Percentiles rank a stretch among this genome's conserved stretches.
phyloP scores from a whole-genome alignment of 2,113 vertebrate species.

The Athene noctua region DNA sequence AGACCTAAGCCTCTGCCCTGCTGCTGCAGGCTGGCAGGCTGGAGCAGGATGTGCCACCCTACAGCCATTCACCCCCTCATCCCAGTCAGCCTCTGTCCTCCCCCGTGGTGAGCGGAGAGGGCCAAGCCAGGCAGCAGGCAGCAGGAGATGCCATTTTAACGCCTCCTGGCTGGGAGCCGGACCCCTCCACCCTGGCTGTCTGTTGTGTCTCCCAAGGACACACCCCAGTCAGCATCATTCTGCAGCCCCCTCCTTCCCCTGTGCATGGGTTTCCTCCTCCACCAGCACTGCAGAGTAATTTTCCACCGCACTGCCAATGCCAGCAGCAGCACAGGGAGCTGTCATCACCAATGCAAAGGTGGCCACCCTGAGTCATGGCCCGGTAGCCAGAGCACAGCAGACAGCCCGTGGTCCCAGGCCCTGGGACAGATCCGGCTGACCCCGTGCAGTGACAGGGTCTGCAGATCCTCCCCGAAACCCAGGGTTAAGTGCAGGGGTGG shows the following conservation, averaged over 20 bases:
- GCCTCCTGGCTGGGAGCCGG: background rate
- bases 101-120: background rate
- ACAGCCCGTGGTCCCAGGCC: background rate
- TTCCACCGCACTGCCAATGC: background rate
- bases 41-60: accelerated
- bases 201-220: background rate
- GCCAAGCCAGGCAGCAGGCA: background rate
- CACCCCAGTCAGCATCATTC: background rate
- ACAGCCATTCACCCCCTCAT: background rate
- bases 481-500: background rate
- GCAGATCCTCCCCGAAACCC: background rate
- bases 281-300: accelerated
- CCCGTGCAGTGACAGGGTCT: background rate
- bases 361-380: background rate
- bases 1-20: background rate
- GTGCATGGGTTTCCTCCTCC: background rate
- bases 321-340: background rate
- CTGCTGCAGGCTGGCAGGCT: accelerated
- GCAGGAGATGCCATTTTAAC: background rate
- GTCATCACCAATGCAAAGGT: background rate
- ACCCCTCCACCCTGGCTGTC: background rate
- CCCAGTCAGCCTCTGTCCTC: background rate
- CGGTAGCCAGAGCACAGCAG: background rate
- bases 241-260: background rate
- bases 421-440: background rate